These are phyloP conservation scores for Champsocephalus gunnari DNA, from an alignment of 2,797 vertebrate species.

Conservation along the genomic window DNA sequence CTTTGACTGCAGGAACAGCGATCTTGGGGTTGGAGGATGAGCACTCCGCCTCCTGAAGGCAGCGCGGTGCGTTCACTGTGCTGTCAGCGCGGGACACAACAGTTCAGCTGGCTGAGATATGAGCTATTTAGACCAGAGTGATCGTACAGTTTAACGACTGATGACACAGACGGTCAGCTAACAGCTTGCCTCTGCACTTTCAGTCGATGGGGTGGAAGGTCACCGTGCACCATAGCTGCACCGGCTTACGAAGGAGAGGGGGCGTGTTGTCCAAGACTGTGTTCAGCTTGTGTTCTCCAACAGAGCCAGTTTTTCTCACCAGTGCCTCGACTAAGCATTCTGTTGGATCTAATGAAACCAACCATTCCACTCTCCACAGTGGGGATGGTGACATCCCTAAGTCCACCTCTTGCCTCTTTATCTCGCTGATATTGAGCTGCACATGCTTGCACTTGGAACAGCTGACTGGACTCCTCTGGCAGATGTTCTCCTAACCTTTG, in stretches of 20 bases:
- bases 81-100: constrained; percentile 60
- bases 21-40: too few relatives aligned
- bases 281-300: constrained; percentile 23
- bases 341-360: constrained; percentile 39
- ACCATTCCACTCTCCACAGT: constrained; percentile 18
- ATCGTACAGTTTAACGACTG: constrained; percentile 31
- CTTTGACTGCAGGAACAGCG: too few relatives aligned
- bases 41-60: constrained; percentile 13
- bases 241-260: not conserved
- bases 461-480: constrained; percentile 12
- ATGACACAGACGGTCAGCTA: constrained; percentile 31
- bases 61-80: too few relatives aligned
- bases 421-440: constrained; percentile 28
- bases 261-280: not conserved
- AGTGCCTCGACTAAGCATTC: constrained; percentile 33
- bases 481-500: constrained; percentile 35
- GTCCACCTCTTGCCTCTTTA: constrained; percentile 38
- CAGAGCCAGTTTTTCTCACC: not conserved
- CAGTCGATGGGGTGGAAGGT: constrained; percentile 13
- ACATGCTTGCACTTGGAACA: constrained; percentile 5
- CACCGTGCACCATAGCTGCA: not conserved
- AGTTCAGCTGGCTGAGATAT: constrained; percentile 45
- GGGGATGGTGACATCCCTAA: constrained; percentile 22
- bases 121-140: constrained; percentile 19
- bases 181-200: constrained; percentile 18